A percentile compares a stretch with the other conserved stretches of the same genome.
Evolutionary conservation across 2,113 vertebrate genomes (phyloP).

Genomic region (Phyllopteryx taeniolatus): DNA sequence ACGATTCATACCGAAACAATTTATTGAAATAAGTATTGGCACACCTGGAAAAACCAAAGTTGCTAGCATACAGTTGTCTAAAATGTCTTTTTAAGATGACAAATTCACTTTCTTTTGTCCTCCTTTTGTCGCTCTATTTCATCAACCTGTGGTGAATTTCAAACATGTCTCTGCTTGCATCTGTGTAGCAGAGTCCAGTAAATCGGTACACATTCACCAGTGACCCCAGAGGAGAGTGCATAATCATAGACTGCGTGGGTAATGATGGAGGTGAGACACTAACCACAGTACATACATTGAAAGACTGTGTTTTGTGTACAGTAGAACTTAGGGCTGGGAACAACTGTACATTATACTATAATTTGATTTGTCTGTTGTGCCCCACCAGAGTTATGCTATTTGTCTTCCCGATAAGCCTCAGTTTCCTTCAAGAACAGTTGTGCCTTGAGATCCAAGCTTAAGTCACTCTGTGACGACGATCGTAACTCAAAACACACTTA

Average conservation of each 20-base stretch:
- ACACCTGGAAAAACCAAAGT: neutral
- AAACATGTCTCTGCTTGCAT: constrained; percentile 9
- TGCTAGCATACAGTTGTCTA: neutral
- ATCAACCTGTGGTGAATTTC: neutral
- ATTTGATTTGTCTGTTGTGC: too few relatives aligned
- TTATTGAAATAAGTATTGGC: neutral
- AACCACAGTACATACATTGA: neutral
- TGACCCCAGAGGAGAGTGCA: constrained; percentile 79
- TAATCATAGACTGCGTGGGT: constrained; percentile 91
- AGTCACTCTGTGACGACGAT: too few relatives aligned
- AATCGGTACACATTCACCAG: constrained; percentile 80
- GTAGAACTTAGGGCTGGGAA: neutral
- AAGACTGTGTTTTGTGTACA: neutral
- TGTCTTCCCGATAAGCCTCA: too few relatives aligned
- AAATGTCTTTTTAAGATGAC: neutral
- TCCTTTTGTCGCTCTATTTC: neutral
- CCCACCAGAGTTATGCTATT: too few relatives aligned
- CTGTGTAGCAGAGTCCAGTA: constrained; percentile 44
- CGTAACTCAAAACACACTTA: too few relatives aligned
- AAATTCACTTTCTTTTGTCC: neutral
- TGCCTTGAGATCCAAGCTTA: too few relatives aligned
- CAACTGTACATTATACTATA: too few relatives aligned
- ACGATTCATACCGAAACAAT: neutral
- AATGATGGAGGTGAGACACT: constrained; percentile 79
- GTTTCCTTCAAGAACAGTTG: too few relatives aligned